Evolutionary conservation across 2,888 invertebrate genomes (phyloP).

Genomic region (Cancer borealis): DNA sequence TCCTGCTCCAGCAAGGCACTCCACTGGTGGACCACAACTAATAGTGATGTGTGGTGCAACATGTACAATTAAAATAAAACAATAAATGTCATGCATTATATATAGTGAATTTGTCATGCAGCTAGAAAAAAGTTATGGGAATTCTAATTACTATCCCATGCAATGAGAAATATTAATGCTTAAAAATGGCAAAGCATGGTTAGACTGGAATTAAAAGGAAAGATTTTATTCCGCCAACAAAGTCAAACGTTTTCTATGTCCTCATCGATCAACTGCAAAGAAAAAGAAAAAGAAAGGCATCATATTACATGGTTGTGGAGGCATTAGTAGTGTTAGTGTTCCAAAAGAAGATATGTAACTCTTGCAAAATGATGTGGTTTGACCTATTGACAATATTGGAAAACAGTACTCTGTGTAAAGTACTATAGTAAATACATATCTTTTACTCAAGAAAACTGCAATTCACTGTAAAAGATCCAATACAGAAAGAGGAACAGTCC

Average conservation of each 20-base stretch:
- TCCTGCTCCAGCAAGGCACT: conserved; percentile 30
- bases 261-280: conserved; percentile 76
- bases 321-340: conserved; percentile 71
- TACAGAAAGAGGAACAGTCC: not conserved
- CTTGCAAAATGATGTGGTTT: conserved; percentile 31
- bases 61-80: conserved; percentile 7
- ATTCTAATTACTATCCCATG: not conserved
- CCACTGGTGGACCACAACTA: conserved; percentile 23
- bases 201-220: conserved; percentile 33
- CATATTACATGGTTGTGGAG: conserved; percentile 57
- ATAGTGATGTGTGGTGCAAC: conserved; percentile 15
- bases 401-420: not conserved
- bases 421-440: not conserved
- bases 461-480: not conserved
- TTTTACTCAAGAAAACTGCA: not conserved
- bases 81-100: conserved; percentile 21
- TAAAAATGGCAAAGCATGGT: conserved; percentile 31
- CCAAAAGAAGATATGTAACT: conserved; percentile 25
- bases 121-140: not conserved
- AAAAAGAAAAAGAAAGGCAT: conserved; percentile 72
- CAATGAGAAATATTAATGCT: conserved; percentile 25
- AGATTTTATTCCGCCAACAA: conserved; percentile 63
- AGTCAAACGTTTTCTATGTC: conserved; percentile 75
- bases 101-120: conserved; percentile 9
- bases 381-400: not conserved